Evolutionary conservation across 2,888 invertebrate species (phyloP).

Genomic region (Scaptomyza tumidula): DNA sequence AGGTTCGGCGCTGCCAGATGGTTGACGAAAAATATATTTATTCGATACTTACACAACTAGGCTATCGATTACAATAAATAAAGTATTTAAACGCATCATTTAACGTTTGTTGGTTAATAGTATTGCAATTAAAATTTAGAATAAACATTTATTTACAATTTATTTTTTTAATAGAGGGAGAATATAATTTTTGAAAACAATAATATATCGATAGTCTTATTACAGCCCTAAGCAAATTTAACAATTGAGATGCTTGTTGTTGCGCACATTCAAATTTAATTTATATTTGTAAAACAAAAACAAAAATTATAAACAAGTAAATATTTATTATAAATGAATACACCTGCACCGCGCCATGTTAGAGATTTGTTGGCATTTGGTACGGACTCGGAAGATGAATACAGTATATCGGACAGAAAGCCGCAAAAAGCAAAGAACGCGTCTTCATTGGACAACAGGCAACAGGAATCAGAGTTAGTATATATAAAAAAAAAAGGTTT

Average conservation of each 20-base stretch:
- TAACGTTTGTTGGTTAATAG: neutral
- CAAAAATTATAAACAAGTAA: neutral
- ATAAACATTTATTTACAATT: neutral
- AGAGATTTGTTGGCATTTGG: slow-evolving; percentile 81
- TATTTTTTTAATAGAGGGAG: neutral
- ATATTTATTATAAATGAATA: slow-evolving; percentile 61
- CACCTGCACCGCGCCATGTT: slow-evolving; percentile 79
- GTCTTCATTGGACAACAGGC: slow-evolving; percentile 6
- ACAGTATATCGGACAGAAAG: slow-evolving; percentile 72
- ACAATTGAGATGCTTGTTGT: slow-evolving; percentile 24
- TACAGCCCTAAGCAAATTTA: slow-evolving; percentile 7
- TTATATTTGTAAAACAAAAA: slow-evolving; percentile 11
- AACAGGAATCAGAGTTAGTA: slow-evolving; percentile 19
- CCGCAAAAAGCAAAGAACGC: slow-evolving; percentile 30
- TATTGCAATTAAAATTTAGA: neutral
- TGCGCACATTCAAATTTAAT: slow-evolving; percentile 40
- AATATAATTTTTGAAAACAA: neutral
- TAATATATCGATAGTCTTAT: slow-evolving; percentile 13
- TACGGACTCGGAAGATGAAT: slow-evolving; percentile 83
- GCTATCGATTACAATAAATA: slow-evolving; percentile 2
- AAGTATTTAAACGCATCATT: neutral
- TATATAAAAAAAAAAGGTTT: neutral
- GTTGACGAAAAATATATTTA: neutral
- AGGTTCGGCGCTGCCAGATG: slow-evolving; percentile 36
- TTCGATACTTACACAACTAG: neutral